Percentiles rank a stretch among this genome's conserved stretches.
phyloP scores from a whole-genome alignment of 2,888 invertebrate species.

The Diarsia mendica region DNA sequence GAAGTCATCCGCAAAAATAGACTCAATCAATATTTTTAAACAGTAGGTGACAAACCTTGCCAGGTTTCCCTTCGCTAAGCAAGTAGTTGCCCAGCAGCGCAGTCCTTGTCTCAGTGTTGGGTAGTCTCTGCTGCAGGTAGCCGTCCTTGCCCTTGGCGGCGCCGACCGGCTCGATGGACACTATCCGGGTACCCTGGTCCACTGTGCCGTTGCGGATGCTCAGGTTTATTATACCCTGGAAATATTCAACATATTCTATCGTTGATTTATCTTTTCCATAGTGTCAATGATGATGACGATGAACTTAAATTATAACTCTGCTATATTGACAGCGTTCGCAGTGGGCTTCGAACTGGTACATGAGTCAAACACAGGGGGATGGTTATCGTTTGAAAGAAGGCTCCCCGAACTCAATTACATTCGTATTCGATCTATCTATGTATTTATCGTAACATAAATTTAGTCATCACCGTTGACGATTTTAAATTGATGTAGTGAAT shows the following conservation, averaged over 20 bases:
- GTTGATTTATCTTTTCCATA: not conserved
- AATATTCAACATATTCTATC: conserved; percentile 41
- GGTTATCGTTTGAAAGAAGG: no score
- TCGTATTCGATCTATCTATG: not conserved
- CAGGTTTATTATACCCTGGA: conserved; percentile 94
- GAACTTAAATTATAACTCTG: no score
- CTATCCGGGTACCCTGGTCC: conserved; percentile 93
- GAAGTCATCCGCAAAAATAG: no score
- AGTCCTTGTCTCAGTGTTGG: conserved; percentile 93
- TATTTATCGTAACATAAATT: not conserved
- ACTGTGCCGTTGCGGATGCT: conserved; percentile 90
- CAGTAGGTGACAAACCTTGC: conserved; percentile 87
- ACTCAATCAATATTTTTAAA: no score
- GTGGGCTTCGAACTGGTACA: not conserved
- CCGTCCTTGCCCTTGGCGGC: conserved; percentile 86
- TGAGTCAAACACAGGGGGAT: not conserved
- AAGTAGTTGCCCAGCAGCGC: conserved; percentile 95
- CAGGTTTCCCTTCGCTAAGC: conserved; percentile 93
- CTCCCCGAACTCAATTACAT: no score
- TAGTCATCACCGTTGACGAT: not conserved
- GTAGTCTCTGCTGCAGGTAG: conserved; percentile 92
- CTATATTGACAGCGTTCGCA: not conserved
- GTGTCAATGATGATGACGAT: not conserved
- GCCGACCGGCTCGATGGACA: conserved; percentile 91
- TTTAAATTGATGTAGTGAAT: no score